phyloP scores from a whole-genome alignment of 2,888 invertebrate species.

The Copidosoma aretas region DNA sequence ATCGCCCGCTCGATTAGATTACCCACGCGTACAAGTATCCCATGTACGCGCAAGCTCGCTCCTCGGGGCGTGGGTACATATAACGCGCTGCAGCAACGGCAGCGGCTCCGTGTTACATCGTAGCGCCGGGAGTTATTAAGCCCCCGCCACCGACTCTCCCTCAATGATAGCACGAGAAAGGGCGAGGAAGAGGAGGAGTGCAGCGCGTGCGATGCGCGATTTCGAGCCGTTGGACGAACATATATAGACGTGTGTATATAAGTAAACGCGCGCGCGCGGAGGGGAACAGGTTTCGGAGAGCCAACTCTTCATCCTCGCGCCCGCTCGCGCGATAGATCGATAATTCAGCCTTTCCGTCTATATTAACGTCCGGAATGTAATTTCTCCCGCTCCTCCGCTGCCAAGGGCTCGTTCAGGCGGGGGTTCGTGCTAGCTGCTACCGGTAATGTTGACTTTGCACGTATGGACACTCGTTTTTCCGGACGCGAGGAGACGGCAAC shows the following conservation, averaged over 20 bases:
- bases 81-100: not conserved
- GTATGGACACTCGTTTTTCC: slow-evolving; percentile 8
- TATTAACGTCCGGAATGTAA: slow-evolving; percentile 33
- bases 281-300: slow-evolving; percentile 27
- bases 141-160: slow-evolving; percentile 10
- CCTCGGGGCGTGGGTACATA: slow-evolving; percentile 39
- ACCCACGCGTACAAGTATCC: not conserved
- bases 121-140: slow-evolving; percentile 45
- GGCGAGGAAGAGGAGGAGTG: slow-evolving; percentile 25
- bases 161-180: slow-evolving; percentile 46
- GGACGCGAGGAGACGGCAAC: slow-evolving; percentile 36
- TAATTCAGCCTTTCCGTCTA: slow-evolving; percentile 38
- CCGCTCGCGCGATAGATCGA: slow-evolving; percentile 20
- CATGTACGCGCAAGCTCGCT: slow-evolving; percentile 32
- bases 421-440: too few relatives aligned
- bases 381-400: slow-evolving; percentile 40
- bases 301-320: slow-evolving; percentile 7
- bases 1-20: slow-evolving; percentile 36
- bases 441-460: too few relatives aligned
- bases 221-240: slow-evolving; percentile 53
- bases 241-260: slow-evolving; percentile 45
- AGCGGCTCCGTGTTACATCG: not conserved
- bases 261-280: slow-evolving; percentile 48
- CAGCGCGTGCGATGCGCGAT: slow-evolving; percentile 50
- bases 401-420: too few relatives aligned